Percentiles rank a stretch among this genome's conserved stretches.
These are phyloP conservation scores for Tor tambroides DNA, from an alignment of 2,113 vertebrate genomes.

Conservation along the genomic window DNA sequence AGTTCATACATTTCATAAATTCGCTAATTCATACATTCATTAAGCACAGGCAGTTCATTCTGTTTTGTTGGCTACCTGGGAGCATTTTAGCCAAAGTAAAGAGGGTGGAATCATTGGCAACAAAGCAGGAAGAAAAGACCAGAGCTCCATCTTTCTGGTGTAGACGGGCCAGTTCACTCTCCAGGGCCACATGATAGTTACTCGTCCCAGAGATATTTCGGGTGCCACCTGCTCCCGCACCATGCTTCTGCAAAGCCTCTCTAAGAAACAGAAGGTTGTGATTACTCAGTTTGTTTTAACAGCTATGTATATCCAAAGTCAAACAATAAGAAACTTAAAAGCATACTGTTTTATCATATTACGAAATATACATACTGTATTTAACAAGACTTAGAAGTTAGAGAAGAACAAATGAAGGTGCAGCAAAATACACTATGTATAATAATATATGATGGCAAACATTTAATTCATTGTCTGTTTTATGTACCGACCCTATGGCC, in stretches of 20 bases:
- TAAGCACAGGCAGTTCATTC: too few species aligned
- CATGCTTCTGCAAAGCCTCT: constrained; percentile 79
- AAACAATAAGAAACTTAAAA: not conserved
- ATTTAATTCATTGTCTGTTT: not conserved
- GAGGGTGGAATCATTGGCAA: constrained; percentile 91
- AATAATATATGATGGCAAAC: not conserved
- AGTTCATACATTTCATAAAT: too few species aligned
- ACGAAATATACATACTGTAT: not conserved
- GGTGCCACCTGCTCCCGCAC: constrained; percentile 89
- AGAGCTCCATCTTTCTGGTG: constrained; percentile 86
- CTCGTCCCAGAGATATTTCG: constrained; percentile 94
- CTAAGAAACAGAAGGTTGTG: constrained; percentile 64
- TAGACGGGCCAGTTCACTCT: constrained; percentile 82
- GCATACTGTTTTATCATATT: not conserved
- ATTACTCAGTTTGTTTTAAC: not conserved
- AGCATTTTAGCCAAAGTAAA: constrained; percentile 91
- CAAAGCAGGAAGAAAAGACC: constrained; percentile 91
- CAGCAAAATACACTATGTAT: not conserved
- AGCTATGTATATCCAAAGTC: not conserved
- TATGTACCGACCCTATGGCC: constrained; percentile 79
- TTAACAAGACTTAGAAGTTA: not conserved
- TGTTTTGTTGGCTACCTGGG: constrained; percentile 81
- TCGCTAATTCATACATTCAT: not conserved
- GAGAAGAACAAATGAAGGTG: too few species aligned
- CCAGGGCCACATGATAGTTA: constrained; percentile 86